Percentiles rank a stretch among this genome's conserved stretches.
Evolutionary conservation across 2,113 vertebrate species (phyloP).

Genomic region (Dicaeum eximium): DNA sequence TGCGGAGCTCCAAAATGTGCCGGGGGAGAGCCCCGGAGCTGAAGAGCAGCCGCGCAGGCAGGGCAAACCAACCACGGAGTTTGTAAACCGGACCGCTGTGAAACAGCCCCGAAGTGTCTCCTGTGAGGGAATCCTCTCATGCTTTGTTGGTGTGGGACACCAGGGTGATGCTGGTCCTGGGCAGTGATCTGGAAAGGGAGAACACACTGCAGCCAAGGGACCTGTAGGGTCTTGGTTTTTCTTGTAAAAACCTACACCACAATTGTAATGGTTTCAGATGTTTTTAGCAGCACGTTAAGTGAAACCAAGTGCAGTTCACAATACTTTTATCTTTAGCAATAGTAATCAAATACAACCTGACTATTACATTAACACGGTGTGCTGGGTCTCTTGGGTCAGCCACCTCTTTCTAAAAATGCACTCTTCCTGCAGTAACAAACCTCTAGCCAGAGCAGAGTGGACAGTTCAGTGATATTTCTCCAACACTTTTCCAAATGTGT

Average conservation of each 20-base stretch:
- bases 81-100: rapidly evolving
- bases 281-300: neutral
- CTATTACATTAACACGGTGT: neutral
- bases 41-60: neutral
- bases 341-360: neutral
- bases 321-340: neutral
- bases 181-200: neutral
- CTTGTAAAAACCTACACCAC: rapidly evolving
- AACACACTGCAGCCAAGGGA: neutral
- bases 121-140: neutral
- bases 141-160: neutral
- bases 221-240: neutral
- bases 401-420: neutral
- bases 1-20: rapidly evolving
- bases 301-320: neutral
- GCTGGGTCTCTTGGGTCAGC: neutral
- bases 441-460: neutral
- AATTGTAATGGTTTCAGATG: neutral
- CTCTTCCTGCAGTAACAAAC: neutral
- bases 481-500: neutral
- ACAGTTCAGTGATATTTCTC: neutral
- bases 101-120: neutral
- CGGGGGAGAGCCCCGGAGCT: rapidly evolving
- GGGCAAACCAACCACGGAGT: rapidly evolving
- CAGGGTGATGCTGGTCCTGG: neutral